Conservation (phyloP, 2,113 vertebrate species). For the Scolopax mira region DNA sequence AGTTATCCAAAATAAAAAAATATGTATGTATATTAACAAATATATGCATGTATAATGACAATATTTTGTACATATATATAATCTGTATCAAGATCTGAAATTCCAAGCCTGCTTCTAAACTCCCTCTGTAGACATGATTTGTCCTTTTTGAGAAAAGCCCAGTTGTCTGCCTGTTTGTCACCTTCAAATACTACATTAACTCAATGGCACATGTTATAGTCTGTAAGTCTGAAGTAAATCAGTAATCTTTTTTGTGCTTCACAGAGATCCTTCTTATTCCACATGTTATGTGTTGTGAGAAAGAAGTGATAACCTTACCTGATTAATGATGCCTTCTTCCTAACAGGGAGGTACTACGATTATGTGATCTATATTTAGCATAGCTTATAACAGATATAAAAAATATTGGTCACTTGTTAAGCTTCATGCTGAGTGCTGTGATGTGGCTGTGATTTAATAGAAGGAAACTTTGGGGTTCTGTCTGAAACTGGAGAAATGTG, state of each 20-base stretch:
- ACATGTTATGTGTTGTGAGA: background rate
- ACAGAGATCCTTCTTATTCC: background rate
- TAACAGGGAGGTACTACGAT: background rate
- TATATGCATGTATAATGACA: background rate
- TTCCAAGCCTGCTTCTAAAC: background rate
- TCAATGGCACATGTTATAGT: background rate
- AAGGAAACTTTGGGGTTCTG: background rate
- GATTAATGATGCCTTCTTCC: background rate
- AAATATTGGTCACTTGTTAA: background rate
- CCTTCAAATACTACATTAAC: background rate
- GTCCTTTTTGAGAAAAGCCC: background rate
- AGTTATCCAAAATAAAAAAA: background rate
- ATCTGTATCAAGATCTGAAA: background rate
- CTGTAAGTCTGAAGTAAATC: background rate
- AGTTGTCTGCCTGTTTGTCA: background rate
- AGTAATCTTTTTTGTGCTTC: background rate
- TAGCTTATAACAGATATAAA: background rate
- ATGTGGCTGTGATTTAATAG: background rate
- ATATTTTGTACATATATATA: too few species aligned
- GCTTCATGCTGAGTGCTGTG: fast-evolving
- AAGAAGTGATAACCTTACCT: background rate
- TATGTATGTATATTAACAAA: background rate
- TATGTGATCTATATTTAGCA: background rate
- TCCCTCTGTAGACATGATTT: background rate
- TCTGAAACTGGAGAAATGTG: background rate